phyloP scores from a whole-genome alignment of 2,797 vertebrate genomes.

The Sebastes nivosus region DNA sequence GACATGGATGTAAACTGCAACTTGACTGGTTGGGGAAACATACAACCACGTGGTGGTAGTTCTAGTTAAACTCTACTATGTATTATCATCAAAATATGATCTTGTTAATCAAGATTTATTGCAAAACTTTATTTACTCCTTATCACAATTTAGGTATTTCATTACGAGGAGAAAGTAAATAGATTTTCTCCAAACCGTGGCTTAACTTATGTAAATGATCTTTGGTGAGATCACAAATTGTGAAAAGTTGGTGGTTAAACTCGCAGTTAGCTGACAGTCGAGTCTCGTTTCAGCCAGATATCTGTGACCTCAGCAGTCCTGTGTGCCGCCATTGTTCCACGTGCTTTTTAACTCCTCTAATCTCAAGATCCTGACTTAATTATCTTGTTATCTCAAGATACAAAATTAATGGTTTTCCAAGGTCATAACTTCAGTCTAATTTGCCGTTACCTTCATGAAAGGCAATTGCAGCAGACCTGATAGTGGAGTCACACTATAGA shows the following conservation, averaged over 20 bases:
- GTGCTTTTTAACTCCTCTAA: constrained; percentile 41
- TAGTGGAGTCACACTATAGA: constrained; percentile 7
- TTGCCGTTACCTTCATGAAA: constrained; percentile 44
- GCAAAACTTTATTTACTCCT: neutral
- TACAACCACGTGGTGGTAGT: too few species aligned
- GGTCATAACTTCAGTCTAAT: constrained; percentile 53
- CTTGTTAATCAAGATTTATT: neutral
- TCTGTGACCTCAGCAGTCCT: constrained; percentile 41
- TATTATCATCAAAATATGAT: neutral
- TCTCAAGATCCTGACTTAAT: constrained; percentile 56
- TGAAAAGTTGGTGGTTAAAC: constrained; percentile 9
- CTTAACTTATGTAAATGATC: neutral
- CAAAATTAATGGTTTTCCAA: constrained; percentile 63
- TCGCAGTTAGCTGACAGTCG: neutral
- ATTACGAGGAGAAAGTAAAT: neutral
- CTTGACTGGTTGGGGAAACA: neutral
- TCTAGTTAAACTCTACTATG: neutral
- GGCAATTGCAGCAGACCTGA: constrained; percentile 1
- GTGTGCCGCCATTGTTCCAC: constrained; percentile 24
- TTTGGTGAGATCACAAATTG: neutral
- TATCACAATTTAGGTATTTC: neutral
- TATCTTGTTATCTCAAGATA: constrained; percentile 61
- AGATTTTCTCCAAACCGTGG: neutral
- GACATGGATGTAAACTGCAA: neutral
- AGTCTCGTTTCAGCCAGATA: neutral